Base-by-base conservation (phyloP, 37 sponge, comb jelly and placozoan species). In the Crambe crambe region DNA sequence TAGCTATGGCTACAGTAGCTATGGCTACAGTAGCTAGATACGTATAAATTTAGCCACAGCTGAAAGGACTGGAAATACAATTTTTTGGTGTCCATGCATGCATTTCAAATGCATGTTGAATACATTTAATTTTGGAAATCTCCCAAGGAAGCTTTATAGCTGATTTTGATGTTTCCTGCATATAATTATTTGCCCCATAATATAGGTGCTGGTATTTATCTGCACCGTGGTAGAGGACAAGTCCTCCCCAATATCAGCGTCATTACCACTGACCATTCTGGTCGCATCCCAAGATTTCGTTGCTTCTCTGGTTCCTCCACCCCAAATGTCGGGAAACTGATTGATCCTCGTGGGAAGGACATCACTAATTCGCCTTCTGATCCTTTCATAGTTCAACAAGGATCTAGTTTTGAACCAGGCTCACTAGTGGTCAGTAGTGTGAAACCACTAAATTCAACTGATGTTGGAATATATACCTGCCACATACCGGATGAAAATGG, bases 401-500 rank as follows among this genome's bases (percentile, higher is more conserved):
- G 68, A 10, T 6, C 3, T 22, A n/a, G 18, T 60, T 22, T 21
- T 60, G 61, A 60, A 4, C 61, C 61, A 6, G 61, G 61, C 4
- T n/a, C 61, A 26, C 23, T 60, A 6, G 6, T 21, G 6, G 25
- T 60, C 3, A 9, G 61, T 20, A 26, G 61, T 25, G 4, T 60
- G 27, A 60, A 22, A 25, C 21, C 6, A 20, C 5, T 60, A 21
- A 23, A 20, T 9, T 3, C 3, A 23, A 23, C 23, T 26, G 61
- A 60, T 25, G 17, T 9, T 60, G 71, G 71, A 37, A 25, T 70
- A 23, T 70, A 70, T 42, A 70, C 42, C 2, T 70, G 42, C 42
- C 39, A 42, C 26, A 70, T 25, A 41, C 42, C 71, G 22, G 71
- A 70, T 70, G 71, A 70, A 39, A 25, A 37, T 12, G 71, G 71